Base-by-base conservation (phyloP, 2,113 vertebrate genomes). In the Oxyura jamaicensis region DNA sequence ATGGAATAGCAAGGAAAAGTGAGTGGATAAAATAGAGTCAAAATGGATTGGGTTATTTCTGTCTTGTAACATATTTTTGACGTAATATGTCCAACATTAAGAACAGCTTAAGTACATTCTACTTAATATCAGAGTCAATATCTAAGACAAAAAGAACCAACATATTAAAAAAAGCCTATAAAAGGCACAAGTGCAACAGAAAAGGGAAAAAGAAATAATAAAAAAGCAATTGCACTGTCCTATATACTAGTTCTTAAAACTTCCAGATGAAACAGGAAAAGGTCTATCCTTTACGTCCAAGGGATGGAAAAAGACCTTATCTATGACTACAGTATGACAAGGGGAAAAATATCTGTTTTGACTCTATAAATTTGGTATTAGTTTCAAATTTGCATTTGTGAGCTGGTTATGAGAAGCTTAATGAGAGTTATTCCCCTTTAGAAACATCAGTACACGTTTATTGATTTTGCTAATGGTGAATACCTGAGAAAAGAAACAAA, bases 251-350 rank as follows among this genome's bases (percentile, higher is more conserved):
- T 21, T 20, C 28, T 31, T 29, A 66, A 31, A 42, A 42, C 7
- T 35, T 0, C 1, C 5, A 8, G 8, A 58, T 66, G 6, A 81
- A 62, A 33, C 58, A 48, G 17, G n/a, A 78, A 22, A 18, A 44
- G 6, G 9, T 2, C 8, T 41, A 39, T 36, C 25, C 23, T 82
- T 39, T 66, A 44, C 39, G 10, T 3, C 10, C 20, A 33, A 12
- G 66, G 12, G 9, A 35, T 35, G 18, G 22, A 25, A 39, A 76
- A 86, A 52, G 3, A 0, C 0, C 0, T n/a, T 8, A 65, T 4
- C 21, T 44, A 36, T 21, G 5, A 53, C 15, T 41, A 78, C 6
- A 63, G 58, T 15, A 44, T 36, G 21, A 83, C 26, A 72, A 65
- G 22, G 25, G 3, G 12, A 11, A 46, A 65, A 72, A 55, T 4